Base-by-base conservation (phyloP, 2,113 vertebrate genomes). In the Megaleporinus macrocephalus region DNA sequence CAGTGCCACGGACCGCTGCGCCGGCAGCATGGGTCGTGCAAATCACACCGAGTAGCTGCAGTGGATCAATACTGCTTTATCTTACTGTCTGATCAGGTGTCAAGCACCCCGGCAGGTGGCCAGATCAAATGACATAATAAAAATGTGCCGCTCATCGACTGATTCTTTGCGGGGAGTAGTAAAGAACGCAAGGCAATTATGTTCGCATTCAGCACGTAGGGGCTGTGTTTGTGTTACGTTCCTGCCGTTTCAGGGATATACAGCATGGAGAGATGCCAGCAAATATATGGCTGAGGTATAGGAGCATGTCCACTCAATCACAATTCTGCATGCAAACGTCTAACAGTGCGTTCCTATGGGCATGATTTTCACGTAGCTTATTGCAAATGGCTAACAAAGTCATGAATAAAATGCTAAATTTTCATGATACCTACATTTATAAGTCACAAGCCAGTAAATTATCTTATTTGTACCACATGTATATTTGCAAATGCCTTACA, bases 71-170 rank as follows among this genome's bases (percentile, higher is more conserved):
- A 65, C 29, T 9, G 73, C 65, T 90, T 90, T 78, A 92, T 91
- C 86, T 87, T 85, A 83, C 74, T 30, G 75, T 79, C 89, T 87
- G 88, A 91, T 90, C 91, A 87, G 88, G 90, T 91, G 88, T 90
- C 91, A 79, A 63, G 61, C 3, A 68, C 80, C 10, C 89, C 65
- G 78, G 90, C 88, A 84, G 91, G 90, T 89, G 91, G 89, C 78
- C 65, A 84, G 89, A 92, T 92, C 88, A 92, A 92, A 89, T 89
- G 87, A 89, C 90, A 91, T 90, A 88, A 92, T 92, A 91, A 91
- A 93, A 89, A 65, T 72, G 85, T 81, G 86, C 76, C 71, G 47
- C 47, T 65, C 84, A 93, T 91, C 83, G 89, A 93, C 90, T 76
- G 85, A n/a, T 2, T 68, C 80, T 87, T 55, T 83, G 80, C 68